These are phyloP conservation scores for Nemopilema nomurai DNA, from an alignment of 30 jellyfish, hydroid and myxozoan genomes.

Conservation along the genomic window DNA sequence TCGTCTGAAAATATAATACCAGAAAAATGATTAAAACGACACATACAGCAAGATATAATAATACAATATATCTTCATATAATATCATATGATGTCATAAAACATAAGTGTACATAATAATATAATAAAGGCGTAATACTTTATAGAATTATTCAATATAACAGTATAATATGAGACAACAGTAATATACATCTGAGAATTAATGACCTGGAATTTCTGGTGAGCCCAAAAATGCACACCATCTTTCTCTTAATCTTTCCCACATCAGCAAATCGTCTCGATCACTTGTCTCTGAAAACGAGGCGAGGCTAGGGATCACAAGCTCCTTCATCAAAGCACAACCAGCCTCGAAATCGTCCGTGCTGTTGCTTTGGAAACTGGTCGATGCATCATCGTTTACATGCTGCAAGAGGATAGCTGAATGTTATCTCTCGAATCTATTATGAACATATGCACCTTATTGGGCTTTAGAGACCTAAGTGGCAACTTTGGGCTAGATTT, in stretches of 20 bases:
- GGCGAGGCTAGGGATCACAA: constrained; percentile 43
- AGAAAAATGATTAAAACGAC: background rate
- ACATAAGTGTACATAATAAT: too few relatives aligned
- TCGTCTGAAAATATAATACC: background rate
- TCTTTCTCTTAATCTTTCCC: constrained; percentile 32
- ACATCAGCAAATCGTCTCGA: constrained; percentile 23
- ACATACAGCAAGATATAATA: background rate
- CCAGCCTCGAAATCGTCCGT: constrained; percentile 25
- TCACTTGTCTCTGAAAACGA: constrained; percentile 6
- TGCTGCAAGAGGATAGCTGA: background rate
- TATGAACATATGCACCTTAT: too few relatives aligned
- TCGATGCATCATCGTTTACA: constrained; percentile 48
- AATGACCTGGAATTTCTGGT: constrained; percentile 42
- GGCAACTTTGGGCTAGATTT: too few relatives aligned
- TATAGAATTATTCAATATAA: too few relatives aligned
- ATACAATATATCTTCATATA: background rate
- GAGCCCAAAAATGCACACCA: constrained; percentile 50
- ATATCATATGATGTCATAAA: too few relatives aligned
- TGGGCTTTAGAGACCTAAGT: too few relatives aligned
- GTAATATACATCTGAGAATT: background rate
- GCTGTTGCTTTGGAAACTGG: constrained; percentile 20
- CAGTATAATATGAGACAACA: background rate
- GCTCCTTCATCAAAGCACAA: constrained; percentile 35
- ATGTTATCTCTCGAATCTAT: too few relatives aligned
- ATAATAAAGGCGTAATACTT: too few relatives aligned